Evolutionary conservation across 2,113 vertebrate genomes (phyloP).

Genomic region (Oceanodroma tethys): DNA sequence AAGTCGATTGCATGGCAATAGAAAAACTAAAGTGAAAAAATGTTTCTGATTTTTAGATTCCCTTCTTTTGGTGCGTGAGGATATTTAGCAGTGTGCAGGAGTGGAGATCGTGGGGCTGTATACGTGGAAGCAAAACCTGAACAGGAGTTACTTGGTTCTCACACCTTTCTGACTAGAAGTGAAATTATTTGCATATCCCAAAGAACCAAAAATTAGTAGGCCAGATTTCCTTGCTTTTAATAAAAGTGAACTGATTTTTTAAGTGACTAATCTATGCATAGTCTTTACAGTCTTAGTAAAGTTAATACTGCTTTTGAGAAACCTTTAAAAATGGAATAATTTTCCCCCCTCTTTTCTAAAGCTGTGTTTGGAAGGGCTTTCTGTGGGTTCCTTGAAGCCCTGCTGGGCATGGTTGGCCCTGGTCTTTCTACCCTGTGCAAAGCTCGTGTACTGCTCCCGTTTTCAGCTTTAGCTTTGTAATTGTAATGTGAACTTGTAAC

Average conservation of each 20-base stretch:
- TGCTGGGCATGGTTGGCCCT: background rate
- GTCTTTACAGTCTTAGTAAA: background rate
- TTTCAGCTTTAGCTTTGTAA: background rate
- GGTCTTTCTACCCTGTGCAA: background rate
- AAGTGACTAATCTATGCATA: background rate
- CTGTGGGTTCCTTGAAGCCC: background rate
- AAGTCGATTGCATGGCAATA: background rate
- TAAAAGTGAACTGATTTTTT: background rate
- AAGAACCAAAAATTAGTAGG: background rate
- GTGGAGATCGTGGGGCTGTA: background rate
- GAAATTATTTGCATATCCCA: background rate
- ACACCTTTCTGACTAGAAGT: background rate
- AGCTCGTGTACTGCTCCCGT: background rate
- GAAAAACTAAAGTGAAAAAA: background rate
- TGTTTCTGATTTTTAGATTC: background rate
- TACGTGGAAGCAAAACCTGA: background rate
- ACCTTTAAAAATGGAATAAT: background rate
- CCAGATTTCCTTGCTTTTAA: background rate
- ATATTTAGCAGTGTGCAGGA: background rate
- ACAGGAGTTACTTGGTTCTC: background rate
- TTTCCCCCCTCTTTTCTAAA: background rate
- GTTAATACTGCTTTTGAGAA: background rate
- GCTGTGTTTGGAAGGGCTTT: background rate
- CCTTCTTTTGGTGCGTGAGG: background rate
- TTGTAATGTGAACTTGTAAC: background rate